These are phyloP conservation scores for Machimus rusticus DNA, from an alignment of 2,888 invertebrate genomes.

Conservation along the genomic window DNA sequence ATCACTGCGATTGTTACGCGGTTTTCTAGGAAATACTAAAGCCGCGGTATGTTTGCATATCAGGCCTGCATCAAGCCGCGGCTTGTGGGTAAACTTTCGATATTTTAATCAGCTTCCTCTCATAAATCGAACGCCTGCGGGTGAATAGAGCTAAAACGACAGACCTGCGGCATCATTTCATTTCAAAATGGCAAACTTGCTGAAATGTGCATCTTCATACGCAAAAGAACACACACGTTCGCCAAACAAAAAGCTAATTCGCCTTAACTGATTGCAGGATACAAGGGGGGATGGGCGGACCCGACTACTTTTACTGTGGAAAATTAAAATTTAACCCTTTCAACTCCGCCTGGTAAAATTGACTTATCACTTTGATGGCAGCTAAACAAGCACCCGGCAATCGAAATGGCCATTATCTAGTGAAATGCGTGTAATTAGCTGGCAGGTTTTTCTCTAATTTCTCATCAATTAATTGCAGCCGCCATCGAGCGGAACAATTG, in stretches of 20 bases:
- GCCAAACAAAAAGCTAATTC: neutral
- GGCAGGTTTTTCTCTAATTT: neutral
- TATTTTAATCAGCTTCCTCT: constrained; percentile 17
- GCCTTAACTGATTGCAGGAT: neutral
- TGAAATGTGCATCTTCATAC: neutral
- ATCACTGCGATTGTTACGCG: constrained; percentile 20
- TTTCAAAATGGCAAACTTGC: neutral
- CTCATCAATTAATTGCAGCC: neutral
- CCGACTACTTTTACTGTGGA: neutral
- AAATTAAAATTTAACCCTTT: constrained; percentile 17
- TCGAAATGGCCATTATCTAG: neutral
- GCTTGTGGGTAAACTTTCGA: neutral
- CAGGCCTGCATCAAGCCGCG: neutral
- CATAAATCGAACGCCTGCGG: neutral
- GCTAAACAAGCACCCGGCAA: neutral
- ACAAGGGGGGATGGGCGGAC: neutral
- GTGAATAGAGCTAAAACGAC: neutral
- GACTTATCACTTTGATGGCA: neutral
- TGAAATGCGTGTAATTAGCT: constrained; percentile 6
- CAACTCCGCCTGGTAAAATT: neutral
- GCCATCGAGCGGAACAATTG: neutral
- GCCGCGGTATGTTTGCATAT: neutral
- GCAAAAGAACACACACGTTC: neutral
- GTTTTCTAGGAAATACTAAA: neutral
- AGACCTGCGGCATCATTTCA: neutral